Evolutionary conservation across 2,888 invertebrate genomes (phyloP), one percentile per base, ranked within the genome.

Genomic region (Andricus curvator): DNA sequence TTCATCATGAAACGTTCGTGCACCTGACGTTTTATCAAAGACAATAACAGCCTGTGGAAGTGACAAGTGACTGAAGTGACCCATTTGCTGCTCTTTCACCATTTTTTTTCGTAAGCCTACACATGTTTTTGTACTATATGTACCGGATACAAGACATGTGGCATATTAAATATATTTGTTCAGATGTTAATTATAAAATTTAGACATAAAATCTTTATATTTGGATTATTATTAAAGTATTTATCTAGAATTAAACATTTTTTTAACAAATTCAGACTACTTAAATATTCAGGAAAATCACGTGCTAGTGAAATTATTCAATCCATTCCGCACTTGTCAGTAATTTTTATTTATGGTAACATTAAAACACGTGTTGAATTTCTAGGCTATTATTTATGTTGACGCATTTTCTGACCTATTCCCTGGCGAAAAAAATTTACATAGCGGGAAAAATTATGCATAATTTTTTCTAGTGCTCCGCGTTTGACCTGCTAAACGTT

Each of bases 31-130:
- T 70, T 51, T 70, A 70, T 29, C 51, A 29, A 70, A 51, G 70
- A 29, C 70, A 51, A 51, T 48, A 20, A 51, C 22, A 25, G 29
- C 70, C 51, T 25, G 70, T 70, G 70, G 70, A 70, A 70, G 48
- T 70, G 70, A 70, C 70, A 51, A 70, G 70, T 70, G 70, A 70
- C 70, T 48, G 29, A 48, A 70, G 70, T 70, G 70, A 70, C 70
- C 70, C 48, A 70, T 29, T 70, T 70, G 48, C 70, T 70, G 25
- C 29, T 51, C 25, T 70, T 51, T 70, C 51, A 70, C 29, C 17
- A 70, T 51, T 70, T 51, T 70, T 51, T 70, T 51, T 51, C 29
- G 44, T 70, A 29, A 51, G 51, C 29, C 44, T 29, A n/a, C n/a
- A 56, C 56, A 33, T 56, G 74, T 29, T 74, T 51, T 13, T 62